These are phyloP conservation scores for Tineola bisselliella DNA, from an alignment of 2,888 invertebrate species.

Conservation along the genomic window DNA sequence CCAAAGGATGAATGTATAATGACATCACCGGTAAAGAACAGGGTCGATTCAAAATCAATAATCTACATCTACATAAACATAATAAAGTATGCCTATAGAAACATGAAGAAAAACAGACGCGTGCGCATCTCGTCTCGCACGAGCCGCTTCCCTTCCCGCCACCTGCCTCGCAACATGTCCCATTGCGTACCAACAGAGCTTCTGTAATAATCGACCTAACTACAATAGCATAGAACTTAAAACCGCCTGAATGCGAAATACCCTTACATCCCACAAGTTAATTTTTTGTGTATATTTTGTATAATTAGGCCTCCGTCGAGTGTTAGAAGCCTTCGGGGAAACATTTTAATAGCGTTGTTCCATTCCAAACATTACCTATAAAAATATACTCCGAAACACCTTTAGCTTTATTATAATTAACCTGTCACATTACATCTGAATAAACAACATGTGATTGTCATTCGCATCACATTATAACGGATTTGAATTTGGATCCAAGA, in stretches of 20 bases:
- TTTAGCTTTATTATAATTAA: too few species aligned
- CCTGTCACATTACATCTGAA: too few species aligned
- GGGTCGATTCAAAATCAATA: too few species aligned
- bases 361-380: too few species aligned
- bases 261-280: not conserved
- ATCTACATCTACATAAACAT: not conserved
- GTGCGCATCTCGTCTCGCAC: conserved; percentile 23
- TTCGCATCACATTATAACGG: too few species aligned
- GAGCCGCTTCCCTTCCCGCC: conserved; percentile 23
- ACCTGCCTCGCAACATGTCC: conserved; percentile 13
- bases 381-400: too few species aligned
- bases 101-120: conserved; percentile 17
- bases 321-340: not conserved
- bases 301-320: not conserved
- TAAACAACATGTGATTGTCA: too few species aligned
- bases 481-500: too few species aligned
- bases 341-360: not conserved
- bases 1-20: too few species aligned
- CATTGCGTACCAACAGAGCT: not conserved
- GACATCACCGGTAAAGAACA: too few species aligned
- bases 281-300: not conserved
- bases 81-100: conserved; percentile 12
- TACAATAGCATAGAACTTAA: not conserved
- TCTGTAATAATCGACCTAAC: not conserved
- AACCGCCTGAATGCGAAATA: not conserved